Conservation (phyloP, 2,113 vertebrate genomes). For the Clarias gariepinus region DNA sequence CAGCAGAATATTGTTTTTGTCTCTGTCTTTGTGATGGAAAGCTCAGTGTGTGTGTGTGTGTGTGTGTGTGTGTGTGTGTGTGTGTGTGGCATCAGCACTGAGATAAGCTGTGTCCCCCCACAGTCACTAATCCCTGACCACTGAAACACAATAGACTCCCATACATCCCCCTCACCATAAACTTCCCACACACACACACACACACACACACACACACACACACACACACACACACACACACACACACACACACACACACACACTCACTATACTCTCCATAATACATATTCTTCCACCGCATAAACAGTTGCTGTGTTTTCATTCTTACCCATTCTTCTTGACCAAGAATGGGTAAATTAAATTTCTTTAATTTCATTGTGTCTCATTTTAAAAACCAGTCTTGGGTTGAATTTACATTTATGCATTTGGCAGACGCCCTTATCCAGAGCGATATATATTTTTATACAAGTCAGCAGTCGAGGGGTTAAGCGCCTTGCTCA, state of each 20-base stretch:
- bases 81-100: slow-evolving; percentile 42
- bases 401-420: too few species aligned
- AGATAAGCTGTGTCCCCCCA: slow-evolving; percentile 17
- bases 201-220: background rate
- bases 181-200: background rate
- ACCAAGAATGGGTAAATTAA: too few species aligned
- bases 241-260: too few species aligned
- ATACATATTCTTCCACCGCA: background rate
- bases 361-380: background rate
- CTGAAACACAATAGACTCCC: background rate
- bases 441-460: too few species aligned
- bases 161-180: background rate
- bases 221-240: background rate
- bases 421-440: too few species aligned
- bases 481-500: too few species aligned
- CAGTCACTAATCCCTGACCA: slow-evolving; percentile 9
- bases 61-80: slow-evolving; percentile 16
- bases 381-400: too few species aligned
- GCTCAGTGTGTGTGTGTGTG: background rate
- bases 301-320: background rate
- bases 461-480: too few species aligned
- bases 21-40: slow-evolving; percentile 50
- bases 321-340: background rate
- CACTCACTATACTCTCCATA: background rate
- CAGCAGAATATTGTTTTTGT: slow-evolving; percentile 60